Percentiles rank a stretch among this genome's conserved stretches.
These are phyloP conservation scores for Tiliacea aurago DNA, from an alignment of 2,888 invertebrate genomes.

Conservation along the genomic window DNA sequence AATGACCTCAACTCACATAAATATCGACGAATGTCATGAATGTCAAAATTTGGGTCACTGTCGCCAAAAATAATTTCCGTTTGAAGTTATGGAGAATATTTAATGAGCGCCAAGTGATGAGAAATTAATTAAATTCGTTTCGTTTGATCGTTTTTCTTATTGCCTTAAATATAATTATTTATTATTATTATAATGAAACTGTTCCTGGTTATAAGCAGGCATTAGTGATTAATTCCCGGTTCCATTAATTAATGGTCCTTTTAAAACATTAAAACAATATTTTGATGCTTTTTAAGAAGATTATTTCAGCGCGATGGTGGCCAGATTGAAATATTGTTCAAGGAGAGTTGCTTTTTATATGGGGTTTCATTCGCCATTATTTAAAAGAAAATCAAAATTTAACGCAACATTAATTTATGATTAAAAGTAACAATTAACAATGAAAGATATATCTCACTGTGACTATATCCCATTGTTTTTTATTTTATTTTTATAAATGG, in stretches of 20 bases:
- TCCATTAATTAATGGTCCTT: not conserved
- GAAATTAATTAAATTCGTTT: constrained; percentile 53
- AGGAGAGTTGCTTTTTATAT: too few relatives aligned
- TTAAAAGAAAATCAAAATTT: too few relatives aligned
- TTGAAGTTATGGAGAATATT: constrained; percentile 43
- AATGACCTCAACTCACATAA: constrained; percentile 9
- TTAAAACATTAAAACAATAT: not conserved
- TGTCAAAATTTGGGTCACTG: constrained; percentile 38
- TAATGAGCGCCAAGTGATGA: constrained; percentile 43
- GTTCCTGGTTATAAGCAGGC: not conserved
- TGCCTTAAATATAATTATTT: constrained; percentile 3
- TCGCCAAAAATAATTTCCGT: constrained; percentile 32
- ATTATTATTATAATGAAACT: constrained; percentile 16
- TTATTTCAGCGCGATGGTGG: too few relatives aligned
- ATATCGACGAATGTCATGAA: constrained; percentile 26
- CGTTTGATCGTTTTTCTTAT: constrained; percentile 39
- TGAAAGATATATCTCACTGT: too few relatives aligned
- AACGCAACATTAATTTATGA: too few relatives aligned
- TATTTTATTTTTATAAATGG: too few relatives aligned
- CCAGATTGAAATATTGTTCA: too few relatives aligned
- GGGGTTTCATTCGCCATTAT: too few relatives aligned
- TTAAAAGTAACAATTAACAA: too few relatives aligned
- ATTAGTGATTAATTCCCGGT: constrained; percentile 10
- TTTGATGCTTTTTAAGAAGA: not conserved
- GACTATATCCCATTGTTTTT: too few relatives aligned